phyloP scores from a whole-genome alignment of 2,888 invertebrate species.

The Aplocera efformata region DNA sequence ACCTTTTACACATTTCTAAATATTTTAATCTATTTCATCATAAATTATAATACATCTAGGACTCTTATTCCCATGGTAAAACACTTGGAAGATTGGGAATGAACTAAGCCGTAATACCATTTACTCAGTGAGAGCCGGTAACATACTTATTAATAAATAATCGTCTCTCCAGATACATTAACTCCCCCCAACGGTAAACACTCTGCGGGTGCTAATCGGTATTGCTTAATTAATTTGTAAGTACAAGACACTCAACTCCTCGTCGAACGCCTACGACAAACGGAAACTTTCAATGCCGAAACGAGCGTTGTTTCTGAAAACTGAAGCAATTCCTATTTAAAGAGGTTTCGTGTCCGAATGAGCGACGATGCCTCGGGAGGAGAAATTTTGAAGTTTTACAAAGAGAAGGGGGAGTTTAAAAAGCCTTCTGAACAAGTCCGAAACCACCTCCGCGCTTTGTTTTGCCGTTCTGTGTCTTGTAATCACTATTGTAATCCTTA shows the following conservation, averaged over 20 bases:
- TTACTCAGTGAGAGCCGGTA: slow-evolving; percentile 10
- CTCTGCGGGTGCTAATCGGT: not conserved
- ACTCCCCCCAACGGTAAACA: not conserved
- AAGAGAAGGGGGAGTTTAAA: slow-evolving; percentile 43
- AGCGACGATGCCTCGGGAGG: slow-evolving; percentile 39
- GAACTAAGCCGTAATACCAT: no score
- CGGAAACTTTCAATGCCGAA: slow-evolving; percentile 37
- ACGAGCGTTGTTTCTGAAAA: slow-evolving; percentile 52
- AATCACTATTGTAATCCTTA: slow-evolving; percentile 56
- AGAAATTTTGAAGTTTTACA: slow-evolving; percentile 58
- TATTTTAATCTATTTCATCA: no score
- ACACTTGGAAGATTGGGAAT: no score
- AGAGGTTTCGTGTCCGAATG: slow-evolving; percentile 51
- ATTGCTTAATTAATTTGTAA: not conserved
- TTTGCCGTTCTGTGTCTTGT: slow-evolving; percentile 48
- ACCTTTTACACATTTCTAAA: no score
- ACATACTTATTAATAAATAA: no score
- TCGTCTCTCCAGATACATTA: no score
- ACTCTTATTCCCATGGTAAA: no score
- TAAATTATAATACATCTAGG: no score
- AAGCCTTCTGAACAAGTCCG: slow-evolving; percentile 50
- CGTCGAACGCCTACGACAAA: slow-evolving; percentile 26
- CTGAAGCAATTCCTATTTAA: slow-evolving; percentile 53
- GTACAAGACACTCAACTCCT: slow-evolving; percentile 3
- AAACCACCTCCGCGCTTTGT: slow-evolving; percentile 46